Base-by-base conservation (phyloP, 1,140 invertebrate genomes). In the Drosophila guanche region DNA sequence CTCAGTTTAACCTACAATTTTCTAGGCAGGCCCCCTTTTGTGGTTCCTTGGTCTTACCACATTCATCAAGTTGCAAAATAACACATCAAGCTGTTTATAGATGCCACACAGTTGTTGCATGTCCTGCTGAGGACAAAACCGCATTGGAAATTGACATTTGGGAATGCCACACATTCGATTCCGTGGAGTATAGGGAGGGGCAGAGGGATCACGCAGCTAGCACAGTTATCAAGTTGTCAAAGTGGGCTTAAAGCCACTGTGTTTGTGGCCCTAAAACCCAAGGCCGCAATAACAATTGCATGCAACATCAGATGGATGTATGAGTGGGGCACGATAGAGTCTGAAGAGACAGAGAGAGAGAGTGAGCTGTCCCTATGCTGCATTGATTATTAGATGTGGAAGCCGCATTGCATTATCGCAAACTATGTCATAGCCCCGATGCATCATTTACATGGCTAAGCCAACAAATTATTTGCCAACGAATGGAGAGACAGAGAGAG, bases 341-440 rank as follows among this genome's bases (percentile, higher is more conserved):
- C 16, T 20, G 16, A 20, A 33, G 23, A 33, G 37, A 29, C n/a
- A n/a, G 29, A 12, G 48, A 16, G 53, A 27, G 51, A n/a, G 59
- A 57, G 59, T n/a, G 16, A 41, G 25, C 8, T 16, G 27, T 20
- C 50, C 58, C 50, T 47, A 20, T 14, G 25, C 10, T 68, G 57
- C 42, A 46, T 50, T 41, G 65, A 56, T 46, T 63, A 76, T 68
- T 62, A 55, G 55, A 59, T 68, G 33, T 37, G 69, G 63, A 74
- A 81, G 79, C 73, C 74, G 54, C 66, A 63, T 55, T 33, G 59
- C 65, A 80, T 86, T 77, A 85, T 81, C 83, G 16, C 62, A 65
- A 88, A 88, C 78, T 72, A 78, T 83, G 74, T 78, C 81, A 68
- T 70, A 88, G 83, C 84, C 84, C 48, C 58, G 83, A 88, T 88